Evolutionary conservation across 1,140 invertebrate genomes (phyloP).

Genomic region (Kradibia gibbosae): DNA sequence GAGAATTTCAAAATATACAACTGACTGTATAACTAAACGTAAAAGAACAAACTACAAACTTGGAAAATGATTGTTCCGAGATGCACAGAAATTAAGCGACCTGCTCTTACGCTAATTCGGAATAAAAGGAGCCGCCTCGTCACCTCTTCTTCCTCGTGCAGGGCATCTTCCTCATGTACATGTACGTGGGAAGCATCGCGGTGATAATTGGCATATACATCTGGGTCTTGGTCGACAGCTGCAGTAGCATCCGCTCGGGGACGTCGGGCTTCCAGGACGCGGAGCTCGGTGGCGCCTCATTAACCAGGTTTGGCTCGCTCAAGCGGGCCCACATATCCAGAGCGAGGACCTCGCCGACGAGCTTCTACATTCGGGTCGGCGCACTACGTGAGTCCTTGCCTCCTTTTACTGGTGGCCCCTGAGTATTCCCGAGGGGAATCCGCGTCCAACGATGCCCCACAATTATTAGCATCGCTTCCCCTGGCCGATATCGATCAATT

Average conservation of each 20-base stretch:
- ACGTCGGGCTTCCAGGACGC: slow-evolving; percentile 63
- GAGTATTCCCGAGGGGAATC: background rate
- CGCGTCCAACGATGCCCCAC: background rate
- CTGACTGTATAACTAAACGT: too few relatives aligned
- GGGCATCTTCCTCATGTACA: slow-evolving; percentile 78
- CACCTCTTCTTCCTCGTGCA: slow-evolving; percentile 58
- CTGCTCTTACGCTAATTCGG: too few relatives aligned
- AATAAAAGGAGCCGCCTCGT: too few relatives aligned
- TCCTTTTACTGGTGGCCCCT: background rate
- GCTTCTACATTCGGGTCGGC: slow-evolving; percentile 80
- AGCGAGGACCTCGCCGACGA: slow-evolving; percentile 74
- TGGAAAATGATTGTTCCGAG: too few relatives aligned
- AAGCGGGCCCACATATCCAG: slow-evolving; percentile 75
- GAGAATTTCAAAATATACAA: too few relatives aligned
- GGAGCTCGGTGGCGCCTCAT: slow-evolving; percentile 69
- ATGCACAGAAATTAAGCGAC: too few relatives aligned
- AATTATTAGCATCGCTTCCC: background rate
- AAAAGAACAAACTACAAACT: too few relatives aligned
- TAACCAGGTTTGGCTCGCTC: slow-evolving; percentile 75
- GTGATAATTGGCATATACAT: slow-evolving; percentile 80
- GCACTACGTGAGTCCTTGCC: slow-evolving; percentile 74
- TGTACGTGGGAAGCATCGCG: slow-evolving; percentile 77
- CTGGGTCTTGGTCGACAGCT: slow-evolving; percentile 77
- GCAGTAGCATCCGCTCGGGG: slow-evolving; percentile 65
- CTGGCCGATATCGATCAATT: background rate